Conservation (phyloP, 2,797 vertebrate genomes). For the Sebastes oblongus region DNA sequence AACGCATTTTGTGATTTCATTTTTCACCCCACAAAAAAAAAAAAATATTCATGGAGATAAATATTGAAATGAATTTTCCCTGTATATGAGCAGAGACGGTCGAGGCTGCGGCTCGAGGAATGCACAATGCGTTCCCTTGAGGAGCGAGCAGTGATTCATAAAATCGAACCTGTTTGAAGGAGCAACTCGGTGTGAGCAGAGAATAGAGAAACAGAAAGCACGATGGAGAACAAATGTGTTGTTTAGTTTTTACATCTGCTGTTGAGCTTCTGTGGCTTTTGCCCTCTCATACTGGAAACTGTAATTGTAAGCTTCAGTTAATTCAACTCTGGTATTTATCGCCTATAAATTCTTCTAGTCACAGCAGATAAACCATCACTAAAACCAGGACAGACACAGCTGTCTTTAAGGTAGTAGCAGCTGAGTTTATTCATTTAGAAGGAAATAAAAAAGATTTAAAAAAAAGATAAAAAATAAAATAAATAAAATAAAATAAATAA, state of each 20-base stretch:
- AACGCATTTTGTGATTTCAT: constrained; percentile 73
- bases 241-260: constrained; percentile 29
- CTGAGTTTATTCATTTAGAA: neutral
- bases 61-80: constrained; percentile 86
- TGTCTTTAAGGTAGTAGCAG: neutral
- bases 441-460: neutral
- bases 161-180: constrained; percentile 76
- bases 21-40: constrained; percentile 61
- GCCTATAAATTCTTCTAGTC: neutral
- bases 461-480: no score
- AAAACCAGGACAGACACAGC: neutral
- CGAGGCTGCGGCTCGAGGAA: constrained; percentile 66
- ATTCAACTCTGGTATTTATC: constrained; percentile 1
- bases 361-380: neutral
- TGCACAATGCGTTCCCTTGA: constrained; percentile 68
- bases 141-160: constrained; percentile 76
- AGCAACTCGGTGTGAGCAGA: constrained; percentile 49
- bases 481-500: no score
- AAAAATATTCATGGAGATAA: constrained; percentile 85
- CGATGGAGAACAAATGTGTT: constrained; percentile 39
- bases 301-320: neutral
- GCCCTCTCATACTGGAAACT: neutral
- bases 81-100: constrained; percentile 75
- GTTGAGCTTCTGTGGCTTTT: constrained; percentile 15
- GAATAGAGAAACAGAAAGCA: constrained; percentile 45